Conservation (phyloP, 2,113 vertebrate species). For the Oryzias curvinotus region DNA sequence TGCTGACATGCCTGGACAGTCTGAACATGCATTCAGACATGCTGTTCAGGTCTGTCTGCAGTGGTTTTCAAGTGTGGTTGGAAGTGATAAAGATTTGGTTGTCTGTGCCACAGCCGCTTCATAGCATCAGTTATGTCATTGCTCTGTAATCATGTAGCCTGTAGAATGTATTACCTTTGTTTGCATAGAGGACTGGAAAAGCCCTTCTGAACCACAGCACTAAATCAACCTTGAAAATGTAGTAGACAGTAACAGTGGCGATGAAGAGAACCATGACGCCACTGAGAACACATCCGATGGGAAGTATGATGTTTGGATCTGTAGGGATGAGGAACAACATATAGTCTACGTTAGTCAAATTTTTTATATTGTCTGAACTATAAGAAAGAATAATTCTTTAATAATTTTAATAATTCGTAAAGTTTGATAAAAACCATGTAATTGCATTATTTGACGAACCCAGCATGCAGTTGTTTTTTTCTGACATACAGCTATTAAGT, state of each 20-base stretch:
- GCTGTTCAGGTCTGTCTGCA: too few species aligned
- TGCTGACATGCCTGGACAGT: too few species aligned
- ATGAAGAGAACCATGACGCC: slow-evolving; percentile 69
- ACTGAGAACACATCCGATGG: slow-evolving; percentile 72
- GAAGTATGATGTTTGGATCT: slow-evolving; percentile 76
- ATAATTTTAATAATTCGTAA: too few species aligned
- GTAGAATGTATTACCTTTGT: slow-evolving; percentile 76
- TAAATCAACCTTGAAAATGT: slow-evolving; percentile 88
- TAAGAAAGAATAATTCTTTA: too few species aligned
- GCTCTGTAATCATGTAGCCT: background rate
- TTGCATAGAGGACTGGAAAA: slow-evolving; percentile 74
- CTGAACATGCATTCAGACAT: too few species aligned
- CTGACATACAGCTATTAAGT: too few species aligned
- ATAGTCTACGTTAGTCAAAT: background rate
- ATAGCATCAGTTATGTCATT: background rate
- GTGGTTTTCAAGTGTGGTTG: too few species aligned
- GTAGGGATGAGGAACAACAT: slow-evolving; percentile 14
- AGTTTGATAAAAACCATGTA: too few species aligned
- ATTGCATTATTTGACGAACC: too few species aligned
- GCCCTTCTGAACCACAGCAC: slow-evolving; percentile 84
- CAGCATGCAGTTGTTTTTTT: too few species aligned
- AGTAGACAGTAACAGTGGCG: slow-evolving; percentile 71
- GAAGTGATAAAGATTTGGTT: background rate
- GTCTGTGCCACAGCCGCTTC: background rate
- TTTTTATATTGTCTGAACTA: too few species aligned